These are phyloP conservation scores for Orthonyx spaldingii DNA, from an alignment of 2,113 vertebrate species.

Conservation along the genomic window DNA sequence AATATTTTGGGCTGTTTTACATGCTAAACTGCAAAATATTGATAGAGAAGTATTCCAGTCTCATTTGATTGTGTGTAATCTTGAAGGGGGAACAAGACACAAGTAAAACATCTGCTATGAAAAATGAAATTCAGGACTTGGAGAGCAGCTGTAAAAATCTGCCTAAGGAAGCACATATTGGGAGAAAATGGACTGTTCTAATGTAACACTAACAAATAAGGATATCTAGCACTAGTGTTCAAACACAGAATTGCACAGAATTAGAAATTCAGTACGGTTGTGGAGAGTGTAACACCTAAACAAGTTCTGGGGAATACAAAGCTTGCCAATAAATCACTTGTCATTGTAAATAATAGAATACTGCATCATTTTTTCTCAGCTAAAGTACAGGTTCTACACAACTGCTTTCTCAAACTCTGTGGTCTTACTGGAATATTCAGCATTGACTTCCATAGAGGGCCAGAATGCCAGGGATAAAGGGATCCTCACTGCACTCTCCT, in stretches of 20 bases:
- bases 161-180: neutral
- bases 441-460: neutral
- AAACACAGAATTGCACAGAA: neutral
- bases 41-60: neutral
- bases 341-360: constrained; percentile 61
- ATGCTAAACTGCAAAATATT: neutral
- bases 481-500: neutral
- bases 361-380: constrained; percentile 63
- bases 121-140: neutral
- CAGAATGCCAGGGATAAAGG: neutral
- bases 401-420: constrained; percentile 8
- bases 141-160: neutral
- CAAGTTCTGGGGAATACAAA: constrained; percentile 55
- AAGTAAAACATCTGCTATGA: neutral
- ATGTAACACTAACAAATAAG: neutral
- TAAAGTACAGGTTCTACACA: constrained; percentile 44
- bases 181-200: neutral
- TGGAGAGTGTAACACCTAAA: constrained; percentile 14
- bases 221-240: neutral
- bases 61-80: neutral
- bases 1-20: neutral
- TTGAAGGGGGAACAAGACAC: neutral
- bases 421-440: constrained; percentile 31
- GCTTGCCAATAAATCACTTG: constrained; percentile 66
- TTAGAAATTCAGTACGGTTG: constrained; percentile 35